Evolutionary conservation across 2,888 invertebrate genomes (phyloP), one percentile per base, ranked within the genome.

Genomic region (Amphimallon solstitiale): DNA sequence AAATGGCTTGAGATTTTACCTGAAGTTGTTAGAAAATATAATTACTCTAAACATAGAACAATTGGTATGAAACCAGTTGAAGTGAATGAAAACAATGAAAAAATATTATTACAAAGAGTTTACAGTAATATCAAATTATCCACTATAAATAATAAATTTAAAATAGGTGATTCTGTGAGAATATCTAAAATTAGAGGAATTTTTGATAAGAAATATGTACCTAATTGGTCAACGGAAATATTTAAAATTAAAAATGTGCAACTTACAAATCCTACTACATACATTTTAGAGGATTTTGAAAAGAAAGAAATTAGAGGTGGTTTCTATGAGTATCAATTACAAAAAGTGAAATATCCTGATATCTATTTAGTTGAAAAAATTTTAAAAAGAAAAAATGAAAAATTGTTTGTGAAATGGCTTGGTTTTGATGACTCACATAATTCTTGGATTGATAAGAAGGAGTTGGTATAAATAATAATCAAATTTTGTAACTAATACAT

Each of bases 261-360:
- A 43, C 1, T 43, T 17, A 43, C 43, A 10, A 43, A 43, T 43
- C 43, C 43, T 1, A 43, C 17, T 17, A n/a, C n/a, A n/a, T n/a
- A n/a, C n/a, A n/a, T n/a, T n/a, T n/a, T n/a, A n/a, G n/a, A 66
- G 5, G 23, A 23, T 23, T 4, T 23, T 4, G 5, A 23, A 4
- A 5, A 23, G 2, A 5, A 4, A 4, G 23, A 23, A 9, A 78
- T 81, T 35, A 70, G 74, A 56, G 76, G 76, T 43, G 69, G 72
- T 10, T 77, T 77, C 69, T 78, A 77, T 68, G 72, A 71, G 64
- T 56, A 73, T 62, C 75, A 77, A 73, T 46, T 78, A 12, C 68
- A 66, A 43, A 74, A 74, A 66, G 74, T 73, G 2, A 71, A 70
- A 59, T 66, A 74, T 70, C 72, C 75, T 1, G 64, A 76, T 40